Evolutionary conservation across 2,888 invertebrate species (phyloP).

Genomic region (Eretmocerus hayati): DNA sequence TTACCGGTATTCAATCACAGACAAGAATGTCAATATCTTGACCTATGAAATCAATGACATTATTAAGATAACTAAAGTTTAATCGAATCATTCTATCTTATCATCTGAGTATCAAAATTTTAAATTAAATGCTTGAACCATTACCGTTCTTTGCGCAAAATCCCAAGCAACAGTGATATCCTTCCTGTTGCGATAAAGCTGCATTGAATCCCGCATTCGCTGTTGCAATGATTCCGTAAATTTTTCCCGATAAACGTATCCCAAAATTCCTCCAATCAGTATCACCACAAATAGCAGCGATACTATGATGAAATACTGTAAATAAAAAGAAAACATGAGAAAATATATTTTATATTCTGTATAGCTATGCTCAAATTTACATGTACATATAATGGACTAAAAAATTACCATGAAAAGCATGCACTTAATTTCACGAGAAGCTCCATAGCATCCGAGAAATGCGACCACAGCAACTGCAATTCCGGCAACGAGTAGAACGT

Average conservation of each 20-base stretch:
- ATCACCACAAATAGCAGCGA: conserved; percentile 85
- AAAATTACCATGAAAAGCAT: conserved; percentile 85
- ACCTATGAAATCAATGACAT: too few relatives aligned
- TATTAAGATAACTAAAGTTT: too few relatives aligned
- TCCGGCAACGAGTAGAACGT: conserved; percentile 76
- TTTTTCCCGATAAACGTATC: conserved; percentile 83
- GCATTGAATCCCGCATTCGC: conserved; percentile 71
- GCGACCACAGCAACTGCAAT: conserved; percentile 74
- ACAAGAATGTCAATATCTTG: too few relatives aligned
- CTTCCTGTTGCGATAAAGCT: conserved; percentile 62
- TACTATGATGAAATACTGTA: conserved; percentile 82
- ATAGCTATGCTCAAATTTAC: too few relatives aligned
- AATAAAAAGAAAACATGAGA: conserved; percentile 25
- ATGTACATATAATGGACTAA: neutral
- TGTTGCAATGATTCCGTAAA: conserved; percentile 68
- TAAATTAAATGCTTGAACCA: too few relatives aligned
- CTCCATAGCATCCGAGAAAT: conserved; percentile 87
- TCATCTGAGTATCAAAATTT: too few relatives aligned
- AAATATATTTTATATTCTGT: too few relatives aligned
- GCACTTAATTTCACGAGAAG: conserved; percentile 89
- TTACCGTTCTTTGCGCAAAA: conserved; percentile 68
- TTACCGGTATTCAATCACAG: too few relatives aligned
- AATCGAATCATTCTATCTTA: too few relatives aligned
- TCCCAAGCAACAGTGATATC: conserved; percentile 81
- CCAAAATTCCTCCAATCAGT: conserved; percentile 83